These are phyloP conservation scores for Corella eumyota DNA, from an alignment of 23 tunicate species.

Conservation along the genomic window DNA sequence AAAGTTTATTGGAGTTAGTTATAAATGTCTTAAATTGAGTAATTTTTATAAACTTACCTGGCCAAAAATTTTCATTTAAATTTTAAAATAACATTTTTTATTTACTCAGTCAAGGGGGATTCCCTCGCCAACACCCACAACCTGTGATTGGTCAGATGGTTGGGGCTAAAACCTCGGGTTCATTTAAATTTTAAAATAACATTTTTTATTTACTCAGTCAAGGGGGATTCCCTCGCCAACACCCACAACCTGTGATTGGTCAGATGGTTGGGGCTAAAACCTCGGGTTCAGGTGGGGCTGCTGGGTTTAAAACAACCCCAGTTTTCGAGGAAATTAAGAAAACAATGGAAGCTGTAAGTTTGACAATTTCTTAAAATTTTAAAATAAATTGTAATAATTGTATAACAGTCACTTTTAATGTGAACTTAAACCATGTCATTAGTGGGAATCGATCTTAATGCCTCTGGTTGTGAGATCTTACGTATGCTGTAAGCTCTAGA, in stretches of 20 bases:
- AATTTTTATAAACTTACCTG: too few relatives aligned
- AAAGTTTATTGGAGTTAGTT: too few relatives aligned
- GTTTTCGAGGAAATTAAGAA: slow-evolving; percentile 40
- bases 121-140: slow-evolving; percentile 32
- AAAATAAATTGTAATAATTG: background rate
- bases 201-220: slow-evolving; percentile 16
- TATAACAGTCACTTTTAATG: background rate
- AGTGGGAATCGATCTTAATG: background rate
- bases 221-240: slow-evolving; percentile 22
- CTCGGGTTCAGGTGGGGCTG: slow-evolving; percentile 44
- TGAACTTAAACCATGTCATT: background rate
- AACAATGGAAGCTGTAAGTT: slow-evolving; percentile 13
- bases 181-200: background rate
- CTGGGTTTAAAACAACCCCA: slow-evolving; percentile 87
- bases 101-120: slow-evolving; percentile 18
- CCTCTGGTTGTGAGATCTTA: too few relatives aligned
- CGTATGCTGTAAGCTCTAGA: too few relatives aligned
- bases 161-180: slow-evolving; percentile 18
- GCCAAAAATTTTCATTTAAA: too few relatives aligned
- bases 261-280: slow-evolving; percentile 18
- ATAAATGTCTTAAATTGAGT: too few relatives aligned
- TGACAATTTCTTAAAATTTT: background rate
- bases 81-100: background rate
- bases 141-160: slow-evolving; percentile 31
- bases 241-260: slow-evolving; percentile 37